Evolutionary conservation across 1,140 invertebrate species (phyloP).

Genomic region (Acromyrmex charruanus): DNA sequence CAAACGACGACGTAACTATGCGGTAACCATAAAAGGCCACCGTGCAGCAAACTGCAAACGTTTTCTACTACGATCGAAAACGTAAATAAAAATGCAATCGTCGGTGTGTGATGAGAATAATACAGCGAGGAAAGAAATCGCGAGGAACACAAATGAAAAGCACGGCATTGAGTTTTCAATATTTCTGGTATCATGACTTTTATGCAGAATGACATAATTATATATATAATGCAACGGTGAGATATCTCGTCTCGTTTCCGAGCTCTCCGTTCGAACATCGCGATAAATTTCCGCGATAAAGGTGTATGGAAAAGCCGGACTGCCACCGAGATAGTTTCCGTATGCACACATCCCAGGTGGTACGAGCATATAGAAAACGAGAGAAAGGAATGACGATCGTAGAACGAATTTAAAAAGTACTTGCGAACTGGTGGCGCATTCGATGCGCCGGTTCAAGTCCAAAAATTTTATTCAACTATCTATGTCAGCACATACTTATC

Average conservation of each 20-base stretch:
- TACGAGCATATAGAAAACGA: conserved; percentile 34
- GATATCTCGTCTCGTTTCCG: not conserved
- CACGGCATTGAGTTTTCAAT: not conserved
- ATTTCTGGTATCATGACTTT: not conserved
- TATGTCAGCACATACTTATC: conserved; percentile 59
- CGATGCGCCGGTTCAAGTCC: not conserved
- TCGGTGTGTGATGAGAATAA: not conserved
- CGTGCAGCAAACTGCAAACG: not conserved
- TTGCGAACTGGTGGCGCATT: conserved; percentile 39
- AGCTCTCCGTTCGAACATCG: not conserved
- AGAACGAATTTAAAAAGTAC: conserved; percentile 63
- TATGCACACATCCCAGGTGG: conserved; percentile 46
- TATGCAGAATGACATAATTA: conserved; percentile 21
- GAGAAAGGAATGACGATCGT: conserved; percentile 45
- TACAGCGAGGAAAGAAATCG: conserved; percentile 6
- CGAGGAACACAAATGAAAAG: not conserved
- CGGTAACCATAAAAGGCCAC: not conserved
- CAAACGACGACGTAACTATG: not conserved
- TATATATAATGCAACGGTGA: conserved; percentile 1
- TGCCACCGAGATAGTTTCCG: conserved; percentile 26
- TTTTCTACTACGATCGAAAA: conserved; percentile 31
- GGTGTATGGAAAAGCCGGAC: not conserved
- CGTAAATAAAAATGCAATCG: not conserved
- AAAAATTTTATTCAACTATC: conserved; percentile 62
- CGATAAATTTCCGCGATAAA: conserved; percentile 50